Evolutionary conservation across 2,113 vertebrate species (phyloP).

Genomic region (Trichomycterus rosablanca): DNA sequence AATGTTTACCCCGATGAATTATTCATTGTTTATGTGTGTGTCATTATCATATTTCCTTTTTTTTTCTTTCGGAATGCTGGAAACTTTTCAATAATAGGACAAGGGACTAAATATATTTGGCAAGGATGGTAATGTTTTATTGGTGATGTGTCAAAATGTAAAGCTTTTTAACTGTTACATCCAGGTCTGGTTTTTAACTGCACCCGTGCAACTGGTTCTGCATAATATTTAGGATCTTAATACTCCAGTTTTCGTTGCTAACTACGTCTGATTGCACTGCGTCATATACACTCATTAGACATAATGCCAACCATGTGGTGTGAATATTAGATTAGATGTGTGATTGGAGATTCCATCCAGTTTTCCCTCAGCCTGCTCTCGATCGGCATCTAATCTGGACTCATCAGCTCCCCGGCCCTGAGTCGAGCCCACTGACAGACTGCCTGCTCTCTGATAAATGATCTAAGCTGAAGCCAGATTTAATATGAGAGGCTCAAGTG

Average conservation of each 20-base stretch:
- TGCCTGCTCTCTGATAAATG: conserved; percentile 95
- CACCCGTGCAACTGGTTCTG: no score
- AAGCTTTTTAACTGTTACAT: no score
- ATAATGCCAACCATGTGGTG: conserved; percentile 87
- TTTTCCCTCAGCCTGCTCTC: conserved; percentile 78
- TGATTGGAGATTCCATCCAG: conserved; percentile 79
- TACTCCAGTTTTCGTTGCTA: conserved; percentile 5
- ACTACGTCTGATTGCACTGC: conserved; percentile 21
- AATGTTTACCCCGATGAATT: conserved; percentile 54
- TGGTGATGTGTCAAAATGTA: conserved; percentile 1
- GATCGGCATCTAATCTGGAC: conserved; percentile 95
- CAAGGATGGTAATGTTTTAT: conserved; percentile 19
- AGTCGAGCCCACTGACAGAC: conserved; percentile 89
- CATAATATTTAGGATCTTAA: conserved; percentile 22
- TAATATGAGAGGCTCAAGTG: conserved; percentile 98
- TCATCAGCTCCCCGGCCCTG: conserved; percentile 95
- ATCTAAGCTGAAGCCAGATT: conserved; percentile 92
- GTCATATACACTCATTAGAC: conserved; percentile 68
- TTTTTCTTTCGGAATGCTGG: conserved; percentile 41
- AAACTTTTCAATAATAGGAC: conserved; percentile 28
- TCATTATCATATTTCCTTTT: conserved; percentile 51
- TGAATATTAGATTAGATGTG: conserved; percentile 88
- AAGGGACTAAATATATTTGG: conserved; percentile 26
- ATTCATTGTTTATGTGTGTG: conserved; percentile 50
- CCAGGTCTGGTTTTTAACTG: no score